phyloP scores from a whole-genome alignment of 2,113 vertebrate genomes.

The Nanorana parkeri region DNA sequence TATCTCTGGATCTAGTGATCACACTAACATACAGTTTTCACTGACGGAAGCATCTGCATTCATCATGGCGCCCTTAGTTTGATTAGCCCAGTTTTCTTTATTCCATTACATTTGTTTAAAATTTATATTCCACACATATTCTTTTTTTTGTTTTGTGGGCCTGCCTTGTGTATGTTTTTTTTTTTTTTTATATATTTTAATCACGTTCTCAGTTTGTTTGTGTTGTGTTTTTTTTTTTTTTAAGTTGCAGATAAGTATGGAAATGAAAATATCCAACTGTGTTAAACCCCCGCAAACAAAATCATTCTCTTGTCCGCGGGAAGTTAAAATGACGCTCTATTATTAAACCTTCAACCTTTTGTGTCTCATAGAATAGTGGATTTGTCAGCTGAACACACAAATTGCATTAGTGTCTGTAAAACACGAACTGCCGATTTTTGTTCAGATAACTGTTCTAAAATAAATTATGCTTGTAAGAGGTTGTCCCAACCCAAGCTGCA shows the following conservation, averaged over 20 bases:
- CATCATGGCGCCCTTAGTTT: no score
- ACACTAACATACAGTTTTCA: no score
- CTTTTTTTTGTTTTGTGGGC: no score
- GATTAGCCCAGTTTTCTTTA: no score
- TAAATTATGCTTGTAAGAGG: no score
- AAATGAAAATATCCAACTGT: conserved; percentile 10
- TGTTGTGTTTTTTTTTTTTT: background rate
- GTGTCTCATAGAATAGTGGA: background rate
- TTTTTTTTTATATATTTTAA: background rate
- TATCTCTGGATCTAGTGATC: no score
- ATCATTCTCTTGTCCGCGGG: background rate
- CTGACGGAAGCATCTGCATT: no score
- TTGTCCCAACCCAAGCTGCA: no score
- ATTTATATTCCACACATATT: no score
- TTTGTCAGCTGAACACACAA: background rate
- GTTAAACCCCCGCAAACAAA: background rate
- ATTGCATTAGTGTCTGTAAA: background rate
- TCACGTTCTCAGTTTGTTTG: background rate
- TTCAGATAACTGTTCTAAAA: no score
- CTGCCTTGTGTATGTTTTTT: background rate
- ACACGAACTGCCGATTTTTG: background rate
- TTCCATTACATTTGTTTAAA: no score
- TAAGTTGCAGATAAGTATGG: background rate
- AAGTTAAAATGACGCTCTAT: background rate
- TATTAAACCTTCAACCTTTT: background rate